Evolutionary conservation across 2,113 vertebrate species (phyloP).

Genomic region (Prolemur simus): DNA sequence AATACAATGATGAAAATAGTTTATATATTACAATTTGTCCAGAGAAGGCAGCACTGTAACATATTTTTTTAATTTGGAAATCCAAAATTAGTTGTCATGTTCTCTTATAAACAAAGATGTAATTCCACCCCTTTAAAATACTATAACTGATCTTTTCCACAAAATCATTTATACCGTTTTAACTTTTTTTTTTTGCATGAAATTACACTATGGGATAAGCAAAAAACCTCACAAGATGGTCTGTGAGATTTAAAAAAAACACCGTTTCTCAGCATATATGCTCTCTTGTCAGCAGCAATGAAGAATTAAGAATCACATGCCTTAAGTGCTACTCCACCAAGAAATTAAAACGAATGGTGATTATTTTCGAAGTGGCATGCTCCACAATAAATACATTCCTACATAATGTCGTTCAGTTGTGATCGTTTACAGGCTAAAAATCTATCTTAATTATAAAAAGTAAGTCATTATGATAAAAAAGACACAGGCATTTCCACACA

Average conservation of each 20-base stretch:
- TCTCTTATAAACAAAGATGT: not conserved
- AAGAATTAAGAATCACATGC: not conserved
- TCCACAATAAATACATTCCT: not conserved
- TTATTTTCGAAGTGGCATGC: not conserved
- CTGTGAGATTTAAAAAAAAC: not conserved
- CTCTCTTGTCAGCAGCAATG: not conserved
- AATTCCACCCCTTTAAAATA: not conserved
- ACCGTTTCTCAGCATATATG: not conserved
- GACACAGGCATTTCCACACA: not conserved
- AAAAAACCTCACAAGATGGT: fast-evolving
- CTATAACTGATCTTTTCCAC: fast-evolving
- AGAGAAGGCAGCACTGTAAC: not conserved
- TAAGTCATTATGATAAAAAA: not conserved
- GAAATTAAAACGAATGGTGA: not conserved
- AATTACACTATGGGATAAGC: not conserved
- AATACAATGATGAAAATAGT: not conserved
- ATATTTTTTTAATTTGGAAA: conserved; percentile 46
- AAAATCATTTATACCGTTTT: not conserved
- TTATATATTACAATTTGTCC: not conserved
- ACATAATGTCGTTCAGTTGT: not conserved
- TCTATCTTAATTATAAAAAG: not conserved
- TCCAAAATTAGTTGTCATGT: conserved; percentile 66
- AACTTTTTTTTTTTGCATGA: not conserved
- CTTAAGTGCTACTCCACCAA: not conserved
- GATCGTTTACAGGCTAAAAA: fast-evolving